A percentile compares a stretch with the other conserved stretches of the same genome.
Conservation (phyloP, 2,888 invertebrate species). For the Apodemia zela region DNA sequence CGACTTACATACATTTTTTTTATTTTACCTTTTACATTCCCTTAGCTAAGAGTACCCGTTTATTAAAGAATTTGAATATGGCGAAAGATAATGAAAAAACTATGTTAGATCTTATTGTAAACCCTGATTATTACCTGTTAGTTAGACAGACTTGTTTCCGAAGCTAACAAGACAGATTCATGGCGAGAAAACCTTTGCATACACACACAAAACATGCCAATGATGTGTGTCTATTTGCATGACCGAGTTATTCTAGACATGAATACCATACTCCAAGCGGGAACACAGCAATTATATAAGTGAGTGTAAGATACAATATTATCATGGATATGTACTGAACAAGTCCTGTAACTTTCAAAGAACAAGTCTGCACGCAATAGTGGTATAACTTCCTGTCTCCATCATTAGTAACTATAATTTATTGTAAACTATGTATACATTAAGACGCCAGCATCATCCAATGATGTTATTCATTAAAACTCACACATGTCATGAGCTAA, state of each 20-base stretch:
- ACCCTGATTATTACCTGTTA: slow-evolving; percentile 15
- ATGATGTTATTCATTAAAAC: no score
- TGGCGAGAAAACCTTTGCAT: not conserved
- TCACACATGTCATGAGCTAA: no score
- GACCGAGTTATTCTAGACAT: not conserved
- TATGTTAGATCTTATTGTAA: slow-evolving; percentile 14
- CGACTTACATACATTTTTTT: slow-evolving; percentile 38
- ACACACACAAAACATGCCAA: not conserved
- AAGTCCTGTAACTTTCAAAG: no score
- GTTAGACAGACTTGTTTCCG: not conserved
- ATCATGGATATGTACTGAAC: no score
- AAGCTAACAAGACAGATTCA: not conserved
- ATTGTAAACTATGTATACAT: no score
- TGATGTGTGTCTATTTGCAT: not conserved
- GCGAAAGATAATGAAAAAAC: slow-evolving; percentile 4
- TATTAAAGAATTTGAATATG: slow-evolving; percentile 10
- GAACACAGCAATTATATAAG: not conserved
- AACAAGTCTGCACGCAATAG: no score
- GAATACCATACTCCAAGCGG: not conserved
- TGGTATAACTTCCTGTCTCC: no score
- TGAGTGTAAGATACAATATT: not conserved
- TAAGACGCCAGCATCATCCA: no score
- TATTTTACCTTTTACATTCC: not conserved
- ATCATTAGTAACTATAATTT: no score
- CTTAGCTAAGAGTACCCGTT: slow-evolving; percentile 14